phyloP scores from a whole-genome alignment of 2,888 invertebrate genomes.

The Pandemis corylana region DNA sequence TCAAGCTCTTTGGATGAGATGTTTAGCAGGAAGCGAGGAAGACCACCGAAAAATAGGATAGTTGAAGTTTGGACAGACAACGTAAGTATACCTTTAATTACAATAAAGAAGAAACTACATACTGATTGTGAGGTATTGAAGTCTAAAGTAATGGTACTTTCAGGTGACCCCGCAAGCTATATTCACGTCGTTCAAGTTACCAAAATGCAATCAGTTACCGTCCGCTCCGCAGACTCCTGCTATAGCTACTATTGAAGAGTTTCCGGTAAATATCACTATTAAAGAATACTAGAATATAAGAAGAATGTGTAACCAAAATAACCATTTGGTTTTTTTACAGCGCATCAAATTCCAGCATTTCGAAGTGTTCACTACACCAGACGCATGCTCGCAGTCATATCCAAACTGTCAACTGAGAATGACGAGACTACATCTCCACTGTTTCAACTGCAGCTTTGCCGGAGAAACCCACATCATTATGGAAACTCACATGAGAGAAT shows the following conservation, averaged over 20 bases:
- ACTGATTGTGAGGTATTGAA: background rate
- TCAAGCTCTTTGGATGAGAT: slow-evolving; percentile 94
- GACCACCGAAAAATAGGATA: slow-evolving; percentile 98
- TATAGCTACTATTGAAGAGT: slow-evolving; percentile 76
- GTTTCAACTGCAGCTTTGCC: slow-evolving; percentile 94
- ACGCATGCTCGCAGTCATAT: slow-evolving; percentile 88
- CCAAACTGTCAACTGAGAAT: slow-evolving; percentile 88
- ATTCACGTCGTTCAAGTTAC: slow-evolving; percentile 96
- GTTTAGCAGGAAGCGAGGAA: slow-evolving; percentile 95
- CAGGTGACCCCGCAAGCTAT: slow-evolving; percentile 93
- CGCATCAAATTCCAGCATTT: slow-evolving; percentile 87
- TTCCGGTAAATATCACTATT: slow-evolving; percentile 68
- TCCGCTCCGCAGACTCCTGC: slow-evolving; percentile 73
- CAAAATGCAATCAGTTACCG: slow-evolving; percentile 86
- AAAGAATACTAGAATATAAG: background rate
- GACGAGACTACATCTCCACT: slow-evolving; percentile 92
- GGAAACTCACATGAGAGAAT: slow-evolving; percentile 93
- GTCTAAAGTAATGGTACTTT: slow-evolving; percentile 44
- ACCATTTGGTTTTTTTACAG: slow-evolving; percentile 56
- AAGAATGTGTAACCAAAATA: background rate
- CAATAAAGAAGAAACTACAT: background rate
- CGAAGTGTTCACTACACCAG: slow-evolving; percentile 85
- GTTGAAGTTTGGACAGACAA: slow-evolving; percentile 96
- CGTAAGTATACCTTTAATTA: slow-evolving; percentile 77
- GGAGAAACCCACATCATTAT: slow-evolving; percentile 92